phyloP scores from a whole-genome alignment of 2,113 vertebrate species.

The Pontoporia blainvillei region DNA sequence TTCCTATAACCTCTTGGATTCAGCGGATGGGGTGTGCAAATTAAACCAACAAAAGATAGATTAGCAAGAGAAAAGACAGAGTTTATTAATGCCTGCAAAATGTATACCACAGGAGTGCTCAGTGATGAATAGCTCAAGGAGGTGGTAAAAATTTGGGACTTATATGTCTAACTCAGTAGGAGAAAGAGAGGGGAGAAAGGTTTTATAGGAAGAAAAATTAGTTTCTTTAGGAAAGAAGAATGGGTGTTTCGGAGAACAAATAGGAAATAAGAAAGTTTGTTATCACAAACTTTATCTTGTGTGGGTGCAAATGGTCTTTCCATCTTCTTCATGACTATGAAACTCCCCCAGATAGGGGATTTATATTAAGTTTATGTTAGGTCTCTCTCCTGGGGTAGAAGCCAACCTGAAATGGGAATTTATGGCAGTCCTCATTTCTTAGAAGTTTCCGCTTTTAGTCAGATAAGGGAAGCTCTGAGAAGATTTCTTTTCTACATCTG shows the following conservation, averaged over 20 bases:
- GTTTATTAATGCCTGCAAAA: background rate
- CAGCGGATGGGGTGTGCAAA: background rate
- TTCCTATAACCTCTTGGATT: background rate
- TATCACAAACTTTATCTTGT: background rate
- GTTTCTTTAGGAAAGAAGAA: background rate
- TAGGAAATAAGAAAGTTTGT: background rate
- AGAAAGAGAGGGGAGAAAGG: background rate
- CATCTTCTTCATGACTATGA: background rate
- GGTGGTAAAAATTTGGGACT: background rate
- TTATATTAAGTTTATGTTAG: background rate
- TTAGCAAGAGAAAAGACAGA: background rate
- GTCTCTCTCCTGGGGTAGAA: background rate
- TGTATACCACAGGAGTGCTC: background rate
- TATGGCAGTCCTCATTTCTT: slow-evolving; percentile 2
- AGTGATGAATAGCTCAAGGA: background rate
- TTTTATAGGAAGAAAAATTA: background rate
- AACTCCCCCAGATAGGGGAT: background rate
- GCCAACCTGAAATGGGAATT: background rate
- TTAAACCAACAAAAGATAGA: background rate
- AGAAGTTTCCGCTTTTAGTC: slow-evolving; percentile 26
- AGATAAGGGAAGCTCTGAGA: background rate
- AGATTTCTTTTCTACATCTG: slow-evolving; percentile 35
- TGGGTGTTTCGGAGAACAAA: background rate
- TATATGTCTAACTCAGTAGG: background rate
- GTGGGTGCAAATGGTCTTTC: background rate